phyloP scores from a whole-genome alignment of 2,113 vertebrate species.

The Melozone crissalis region DNA sequence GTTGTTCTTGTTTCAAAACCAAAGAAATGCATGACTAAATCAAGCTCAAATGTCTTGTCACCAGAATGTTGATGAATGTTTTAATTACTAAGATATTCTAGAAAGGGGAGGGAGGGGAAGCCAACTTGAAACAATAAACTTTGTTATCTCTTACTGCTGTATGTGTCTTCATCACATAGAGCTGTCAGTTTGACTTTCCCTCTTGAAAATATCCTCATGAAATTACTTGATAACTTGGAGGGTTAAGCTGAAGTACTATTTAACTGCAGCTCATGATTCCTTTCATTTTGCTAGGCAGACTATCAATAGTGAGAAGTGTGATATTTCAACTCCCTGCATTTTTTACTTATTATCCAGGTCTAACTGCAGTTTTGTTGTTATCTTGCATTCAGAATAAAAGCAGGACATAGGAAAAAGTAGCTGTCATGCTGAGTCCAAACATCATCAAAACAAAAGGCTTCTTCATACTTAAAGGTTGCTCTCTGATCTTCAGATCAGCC shows the following conservation, averaged over 20 bases:
- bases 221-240: slow-evolving; percentile 5
- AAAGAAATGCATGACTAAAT: slow-evolving; percentile 50
- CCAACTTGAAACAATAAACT: slow-evolving; percentile 24
- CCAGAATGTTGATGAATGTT: slow-evolving; percentile 16
- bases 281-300: background rate
- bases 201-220: slow-evolving; percentile 24
- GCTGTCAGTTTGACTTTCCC: background rate
- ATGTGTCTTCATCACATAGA: background rate
- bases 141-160: background rate
- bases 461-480: slow-evolving; percentile 31
- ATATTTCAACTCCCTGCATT: background rate
- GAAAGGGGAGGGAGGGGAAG: background rate
- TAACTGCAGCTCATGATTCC: background rate
- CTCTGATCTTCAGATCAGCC: slow-evolving; percentile 38
- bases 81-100: slow-evolving; percentile 41
- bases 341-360: slow-evolving; percentile 17
- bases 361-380: slow-evolving; percentile 25
- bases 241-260: slow-evolving; percentile 18
- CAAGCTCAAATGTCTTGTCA: slow-evolving; percentile 44
- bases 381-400: slow-evolving; percentile 52
- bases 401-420: slow-evolving; percentile 35
- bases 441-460: slow-evolving; percentile 40
- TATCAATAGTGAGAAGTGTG: slow-evolving; percentile 18
- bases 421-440: slow-evolving; percentile 37
- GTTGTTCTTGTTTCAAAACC: slow-evolving; percentile 38